These are phyloP conservation scores for Pseudomugil gertrudae DNA, from an alignment of 2,797 vertebrate genomes.

Conservation along the genomic window DNA sequence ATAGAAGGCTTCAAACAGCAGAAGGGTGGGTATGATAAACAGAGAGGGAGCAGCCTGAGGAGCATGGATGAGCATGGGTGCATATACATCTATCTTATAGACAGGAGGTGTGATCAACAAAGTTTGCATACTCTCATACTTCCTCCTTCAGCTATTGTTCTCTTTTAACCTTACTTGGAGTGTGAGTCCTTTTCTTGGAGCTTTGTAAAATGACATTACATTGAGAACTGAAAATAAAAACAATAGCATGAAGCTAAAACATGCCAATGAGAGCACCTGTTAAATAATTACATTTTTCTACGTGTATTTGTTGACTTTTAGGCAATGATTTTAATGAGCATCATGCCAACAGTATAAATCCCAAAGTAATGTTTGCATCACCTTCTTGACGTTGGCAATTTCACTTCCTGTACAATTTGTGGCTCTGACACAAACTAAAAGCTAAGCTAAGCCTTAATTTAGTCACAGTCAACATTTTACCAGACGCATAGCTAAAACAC, in stretches of 20 bases:
- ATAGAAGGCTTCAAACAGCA: conserved; percentile 3
- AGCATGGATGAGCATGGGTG: conserved; percentile 2
- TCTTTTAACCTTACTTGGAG: conserved; percentile 4
- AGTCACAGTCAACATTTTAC: background rate
- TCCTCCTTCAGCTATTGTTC: background rate
- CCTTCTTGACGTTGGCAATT: too few relatives aligned
- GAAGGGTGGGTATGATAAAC: conserved; percentile 10
- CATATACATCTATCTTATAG: conserved; percentile 35
- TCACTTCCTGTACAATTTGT: too few relatives aligned
- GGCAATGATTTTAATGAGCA: background rate
- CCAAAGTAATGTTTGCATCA: too few relatives aligned
- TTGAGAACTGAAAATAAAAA: background rate
- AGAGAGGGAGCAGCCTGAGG: background rate
- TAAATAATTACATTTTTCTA: too few relatives aligned
- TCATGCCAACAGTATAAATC: background rate
- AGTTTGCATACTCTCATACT: background rate
- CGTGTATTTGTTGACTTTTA: background rate
- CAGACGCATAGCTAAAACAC: background rate
- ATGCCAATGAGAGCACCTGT: too few relatives aligned
- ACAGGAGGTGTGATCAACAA: conserved; percentile 27
- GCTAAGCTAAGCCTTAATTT: too few relatives aligned
- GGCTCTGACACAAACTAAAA: too few relatives aligned
- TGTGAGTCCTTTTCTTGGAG: background rate
- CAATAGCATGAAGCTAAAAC: too few relatives aligned
- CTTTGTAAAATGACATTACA: background rate